These are phyloP conservation scores for Brachyhypopomus occidentalis DNA, from an alignment of 2,113 vertebrate genomes.

Conservation along the genomic window DNA sequence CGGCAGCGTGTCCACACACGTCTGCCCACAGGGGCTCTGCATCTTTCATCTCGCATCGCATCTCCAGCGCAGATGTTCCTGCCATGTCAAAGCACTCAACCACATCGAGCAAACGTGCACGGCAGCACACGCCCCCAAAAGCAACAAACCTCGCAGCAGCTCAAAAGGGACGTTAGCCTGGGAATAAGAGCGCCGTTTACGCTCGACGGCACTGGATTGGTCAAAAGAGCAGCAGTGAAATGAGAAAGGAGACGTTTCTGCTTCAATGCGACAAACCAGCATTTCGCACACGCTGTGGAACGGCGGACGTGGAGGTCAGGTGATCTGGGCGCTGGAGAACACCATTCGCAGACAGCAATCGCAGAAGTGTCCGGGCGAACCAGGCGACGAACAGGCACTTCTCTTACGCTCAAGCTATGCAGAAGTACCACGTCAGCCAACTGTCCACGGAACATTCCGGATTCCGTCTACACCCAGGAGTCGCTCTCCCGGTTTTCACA, in stretches of 20 bases:
- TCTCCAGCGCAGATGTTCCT: constrained; percentile 6
- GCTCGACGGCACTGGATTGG: too few species aligned
- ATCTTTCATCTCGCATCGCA: constrained; percentile 41
- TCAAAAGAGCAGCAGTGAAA: too few species aligned
- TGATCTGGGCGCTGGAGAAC: background rate
- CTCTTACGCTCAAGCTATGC: too few species aligned
- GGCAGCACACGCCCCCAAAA: constrained; percentile 53
- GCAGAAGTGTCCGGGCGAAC: too few species aligned
- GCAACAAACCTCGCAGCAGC: background rate
- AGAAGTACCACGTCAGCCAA: too few species aligned
- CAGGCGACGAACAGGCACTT: too few species aligned
- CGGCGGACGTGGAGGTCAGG: background rate
- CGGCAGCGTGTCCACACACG: constrained; percentile 68
- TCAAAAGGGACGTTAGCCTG: background rate
- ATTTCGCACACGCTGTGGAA: background rate
- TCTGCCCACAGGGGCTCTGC: constrained; percentile 45
- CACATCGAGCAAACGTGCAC: constrained; percentile 41
- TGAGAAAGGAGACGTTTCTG: too few species aligned
- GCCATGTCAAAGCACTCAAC: constrained; percentile 29
- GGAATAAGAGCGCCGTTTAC: background rate
- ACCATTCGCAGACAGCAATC: background rate
- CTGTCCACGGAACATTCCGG: too few species aligned
- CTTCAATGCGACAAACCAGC: background rate
- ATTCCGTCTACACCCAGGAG: too few species aligned
- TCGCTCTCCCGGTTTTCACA: too few species aligned